Base-by-base conservation (phyloP, 2,113 vertebrate genomes). In the Rhegmatorhina hoffmannsi region DNA sequence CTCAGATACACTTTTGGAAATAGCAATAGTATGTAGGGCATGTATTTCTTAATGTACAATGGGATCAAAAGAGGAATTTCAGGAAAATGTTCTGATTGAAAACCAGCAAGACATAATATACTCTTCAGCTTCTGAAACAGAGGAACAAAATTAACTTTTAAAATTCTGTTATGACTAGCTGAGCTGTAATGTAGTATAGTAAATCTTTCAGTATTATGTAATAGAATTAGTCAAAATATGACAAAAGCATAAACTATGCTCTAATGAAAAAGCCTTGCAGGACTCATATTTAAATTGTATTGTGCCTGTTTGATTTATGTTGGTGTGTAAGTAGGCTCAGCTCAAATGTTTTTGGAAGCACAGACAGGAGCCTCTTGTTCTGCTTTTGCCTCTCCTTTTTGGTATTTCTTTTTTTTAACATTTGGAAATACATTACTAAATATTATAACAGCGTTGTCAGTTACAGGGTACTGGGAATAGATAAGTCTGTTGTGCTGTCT, bases 201-300 rank as follows among this genome's bases (percentile, higher is more conserved):
- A 95, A 93, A 89, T 95, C 85, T 86, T 62, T 83, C 83, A 89
- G 92, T 62, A 17, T 95, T 94, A 89, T 84, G 56, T 93, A 95
- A 93, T 92, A 90, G 84, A 94, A 92, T 96, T 84, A 95, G 90
- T 95, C 76, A 89, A 93, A 96, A 94, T 44, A 89, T 94, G 93
- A 94, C 88, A 96, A 92, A 93, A 96, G 68, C 68, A 94, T 96
- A 92, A 96, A 88, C 85, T 84, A 49, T 60, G 44, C 44, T 43
- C 64, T 96, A 95, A 96, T 96, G 94, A 96, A 93, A 96, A 95
- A 94, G 79, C 88, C 83, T 96, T 81, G 83, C 84, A 95, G 89
- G 84, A 76, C 85, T 94, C 2, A 1, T 82, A 58, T 92, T 94
- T 90, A 79, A 95, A 97, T 93, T 92, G 92, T 88, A 93, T 96